Conservation (phyloP, 2,113 vertebrate species). For the Halcyon senegalensis region DNA sequence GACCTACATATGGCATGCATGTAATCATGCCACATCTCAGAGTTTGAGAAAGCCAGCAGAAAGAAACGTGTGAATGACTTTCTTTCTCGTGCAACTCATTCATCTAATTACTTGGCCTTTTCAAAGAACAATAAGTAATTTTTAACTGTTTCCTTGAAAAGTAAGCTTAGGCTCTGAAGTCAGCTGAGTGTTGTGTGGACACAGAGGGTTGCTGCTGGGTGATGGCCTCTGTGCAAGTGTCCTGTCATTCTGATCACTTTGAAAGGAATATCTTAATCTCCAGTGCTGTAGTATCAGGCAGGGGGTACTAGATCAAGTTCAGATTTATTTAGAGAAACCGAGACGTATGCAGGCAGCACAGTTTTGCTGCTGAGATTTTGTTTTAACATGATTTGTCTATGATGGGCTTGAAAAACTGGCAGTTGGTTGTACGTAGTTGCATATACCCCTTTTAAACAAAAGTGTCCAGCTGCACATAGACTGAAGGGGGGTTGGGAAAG, state of each 20-base stretch:
- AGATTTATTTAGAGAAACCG: background rate
- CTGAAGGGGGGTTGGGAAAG: background rate
- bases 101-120: background rate
- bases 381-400: background rate
- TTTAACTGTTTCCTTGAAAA: background rate
- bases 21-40: background rate
- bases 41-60: background rate
- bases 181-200: accelerated
- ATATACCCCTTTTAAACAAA: background rate
- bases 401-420: background rate
- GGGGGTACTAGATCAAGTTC: background rate
- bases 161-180: background rate
- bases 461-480: background rate
- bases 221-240: background rate
- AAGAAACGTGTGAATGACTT: background rate
- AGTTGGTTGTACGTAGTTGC: background rate
- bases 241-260: background rate
- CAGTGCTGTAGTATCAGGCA: background rate
- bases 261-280: background rate
- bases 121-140: background rate
- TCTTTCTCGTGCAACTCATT: background rate
- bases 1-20: accelerated
- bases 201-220: background rate
- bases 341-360: background rate
- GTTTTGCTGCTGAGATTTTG: background rate